phyloP scores from a whole-genome alignment of 2,797 vertebrate genomes.

The Ispidina lecontei region DNA sequence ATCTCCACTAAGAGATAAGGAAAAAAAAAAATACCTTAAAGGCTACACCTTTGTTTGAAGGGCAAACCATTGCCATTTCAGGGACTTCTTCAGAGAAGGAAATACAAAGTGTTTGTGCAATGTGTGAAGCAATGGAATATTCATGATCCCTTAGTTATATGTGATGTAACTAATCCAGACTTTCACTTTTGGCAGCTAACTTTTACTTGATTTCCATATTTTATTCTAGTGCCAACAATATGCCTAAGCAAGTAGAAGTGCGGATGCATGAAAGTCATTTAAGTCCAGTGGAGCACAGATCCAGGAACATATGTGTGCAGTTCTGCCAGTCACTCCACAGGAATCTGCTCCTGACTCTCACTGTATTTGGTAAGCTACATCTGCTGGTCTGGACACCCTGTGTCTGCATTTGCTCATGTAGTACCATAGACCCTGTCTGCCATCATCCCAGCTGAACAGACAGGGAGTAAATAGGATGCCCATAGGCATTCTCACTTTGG shows the following conservation, averaged over 20 bases:
- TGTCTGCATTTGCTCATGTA: neutral
- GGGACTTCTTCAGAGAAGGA: neutral
- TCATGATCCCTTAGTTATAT: neutral
- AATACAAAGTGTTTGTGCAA: neutral
- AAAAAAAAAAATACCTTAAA: neutral
- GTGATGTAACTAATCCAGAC: slow-evolving; percentile 3
- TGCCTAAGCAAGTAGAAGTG: slow-evolving; percentile 99
- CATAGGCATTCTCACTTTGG: neutral
- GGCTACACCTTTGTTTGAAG: neutral
- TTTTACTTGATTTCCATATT: slow-evolving; percentile 13
- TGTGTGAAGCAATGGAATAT: neutral
- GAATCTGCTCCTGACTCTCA: slow-evolving; percentile 95
- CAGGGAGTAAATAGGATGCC: neutral
- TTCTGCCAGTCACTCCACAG: slow-evolving; percentile 89
- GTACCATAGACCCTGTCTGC: neutral
- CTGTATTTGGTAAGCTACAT: slow-evolving; percentile 86
- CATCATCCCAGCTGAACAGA: neutral
- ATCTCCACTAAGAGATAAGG: neutral
- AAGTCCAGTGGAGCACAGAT: slow-evolving; percentile 82
- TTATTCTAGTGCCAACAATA: slow-evolving; percentile 89
- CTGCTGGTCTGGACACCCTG: neutral
- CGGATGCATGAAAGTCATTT: slow-evolving; percentile 96
- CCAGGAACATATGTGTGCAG: slow-evolving; percentile 83
- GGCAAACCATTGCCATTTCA: neutral
- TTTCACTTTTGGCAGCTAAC: slow-evolving; percentile 3